phyloP scores from a whole-genome alignment of 35 echinoderm and acorn worm species.

The Chiridota heheva region DNA sequence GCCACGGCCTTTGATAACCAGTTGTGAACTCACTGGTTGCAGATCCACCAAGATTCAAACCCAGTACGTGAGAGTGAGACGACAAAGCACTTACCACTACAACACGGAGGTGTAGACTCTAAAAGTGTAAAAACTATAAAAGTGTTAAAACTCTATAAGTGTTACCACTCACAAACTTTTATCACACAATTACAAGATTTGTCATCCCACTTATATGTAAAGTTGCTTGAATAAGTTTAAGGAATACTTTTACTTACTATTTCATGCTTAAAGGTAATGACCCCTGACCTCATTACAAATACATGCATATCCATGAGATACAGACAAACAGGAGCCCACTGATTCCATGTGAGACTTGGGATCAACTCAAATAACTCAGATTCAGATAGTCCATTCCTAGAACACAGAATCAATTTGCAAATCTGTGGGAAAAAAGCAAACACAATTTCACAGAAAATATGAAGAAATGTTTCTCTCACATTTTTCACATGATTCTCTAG shows the following conservation, averaged over 20 bases:
- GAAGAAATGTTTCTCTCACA: too few species aligned
- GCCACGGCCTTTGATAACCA: too few species aligned
- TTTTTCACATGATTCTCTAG: too few species aligned
- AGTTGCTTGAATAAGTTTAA: background rate
- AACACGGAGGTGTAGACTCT: too few species aligned
- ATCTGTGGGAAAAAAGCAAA: slow-evolving; percentile 33
- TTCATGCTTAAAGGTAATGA: slow-evolving; percentile 70
- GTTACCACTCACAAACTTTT: too few species aligned
- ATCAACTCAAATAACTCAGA: slow-evolving; percentile 71
- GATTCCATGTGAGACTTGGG: slow-evolving; percentile 76
- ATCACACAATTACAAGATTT: slow-evolving; percentile 2
- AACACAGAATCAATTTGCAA: slow-evolving; percentile 56
- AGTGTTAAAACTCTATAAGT: too few species aligned
- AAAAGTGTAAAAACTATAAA: too few species aligned
- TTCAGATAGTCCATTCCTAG: slow-evolving; percentile 86
- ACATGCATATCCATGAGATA: slow-evolving; percentile 70
- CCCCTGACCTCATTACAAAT: slow-evolving; percentile 64
- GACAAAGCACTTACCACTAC: too few species aligned
- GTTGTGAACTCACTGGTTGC: too few species aligned
- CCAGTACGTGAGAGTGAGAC: too few species aligned
- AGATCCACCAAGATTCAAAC: too few species aligned
- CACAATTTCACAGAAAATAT: background rate
- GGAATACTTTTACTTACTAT: slow-evolving; percentile 38
- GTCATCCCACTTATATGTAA: background rate
- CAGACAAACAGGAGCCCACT: slow-evolving; percentile 73